Conservation (phyloP, 2,888 invertebrate genomes). For the Heterodera filipjevi region DNA sequence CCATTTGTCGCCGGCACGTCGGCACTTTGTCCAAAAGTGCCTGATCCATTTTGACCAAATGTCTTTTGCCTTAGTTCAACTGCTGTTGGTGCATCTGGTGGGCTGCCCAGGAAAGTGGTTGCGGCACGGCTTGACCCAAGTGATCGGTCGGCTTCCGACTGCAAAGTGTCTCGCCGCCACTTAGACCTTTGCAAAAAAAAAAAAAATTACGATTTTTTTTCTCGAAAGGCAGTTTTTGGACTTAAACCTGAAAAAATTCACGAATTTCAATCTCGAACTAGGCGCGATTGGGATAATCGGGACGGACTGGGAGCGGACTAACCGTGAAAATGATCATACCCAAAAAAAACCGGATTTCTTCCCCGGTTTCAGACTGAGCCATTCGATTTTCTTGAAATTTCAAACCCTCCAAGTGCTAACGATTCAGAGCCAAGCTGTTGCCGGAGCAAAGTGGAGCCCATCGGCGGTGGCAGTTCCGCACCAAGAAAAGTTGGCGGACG, state of each 20-base stretch:
- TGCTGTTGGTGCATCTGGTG: background rate
- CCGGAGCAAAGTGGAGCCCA: background rate
- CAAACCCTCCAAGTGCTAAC: background rate
- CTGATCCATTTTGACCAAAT: background rate
- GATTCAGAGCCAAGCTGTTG: background rate
- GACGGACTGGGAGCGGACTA: too few relatives aligned
- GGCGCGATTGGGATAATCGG: too few relatives aligned
- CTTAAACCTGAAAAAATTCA: slow-evolving; percentile 2
- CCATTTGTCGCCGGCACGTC: background rate
- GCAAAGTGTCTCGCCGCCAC: slow-evolving; percentile 28
- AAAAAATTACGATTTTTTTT: too few relatives aligned
- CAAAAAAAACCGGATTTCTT: too few relatives aligned
- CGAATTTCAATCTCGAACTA: too few relatives aligned
- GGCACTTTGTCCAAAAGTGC: background rate
- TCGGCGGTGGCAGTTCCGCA: background rate
- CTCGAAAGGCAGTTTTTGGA: too few relatives aligned
- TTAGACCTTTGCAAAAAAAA: background rate
- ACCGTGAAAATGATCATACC: too few relatives aligned
- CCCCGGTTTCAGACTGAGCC: too few relatives aligned
- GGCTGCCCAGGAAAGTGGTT: slow-evolving; percentile 17
- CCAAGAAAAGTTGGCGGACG: background rate
- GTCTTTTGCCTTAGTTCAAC: background rate
- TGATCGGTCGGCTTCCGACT: slow-evolving; percentile 44
- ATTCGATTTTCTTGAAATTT: background rate
- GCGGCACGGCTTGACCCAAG: slow-evolving; percentile 36